Conservation (phyloP, 2,888 invertebrate species). For the Yponomeuta plumbellus region DNA sequence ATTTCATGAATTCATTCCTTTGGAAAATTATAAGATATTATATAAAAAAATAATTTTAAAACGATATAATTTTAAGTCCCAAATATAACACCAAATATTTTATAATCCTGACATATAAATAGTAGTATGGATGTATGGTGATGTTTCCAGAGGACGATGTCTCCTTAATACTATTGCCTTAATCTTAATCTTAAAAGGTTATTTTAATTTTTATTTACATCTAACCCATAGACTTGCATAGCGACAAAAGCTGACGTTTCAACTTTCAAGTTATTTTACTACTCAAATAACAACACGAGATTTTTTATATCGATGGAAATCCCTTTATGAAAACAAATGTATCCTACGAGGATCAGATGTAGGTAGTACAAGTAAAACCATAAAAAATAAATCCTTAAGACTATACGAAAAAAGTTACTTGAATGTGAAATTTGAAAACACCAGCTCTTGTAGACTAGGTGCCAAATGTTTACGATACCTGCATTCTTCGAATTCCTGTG, state of each 20-base stretch:
- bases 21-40: conserved; percentile 25
- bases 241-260: conserved; percentile 11
- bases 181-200: neutral
- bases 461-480: conserved; percentile 34
- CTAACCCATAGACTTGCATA: conserved; percentile 18
- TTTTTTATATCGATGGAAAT: too few relatives aligned
- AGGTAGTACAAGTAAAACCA: too few relatives aligned
- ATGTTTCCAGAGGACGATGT: conserved; percentile 5
- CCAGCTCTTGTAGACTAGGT: conserved; percentile 40
- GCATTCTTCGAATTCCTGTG: conserved; percentile 14
- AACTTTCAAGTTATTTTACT: neutral
- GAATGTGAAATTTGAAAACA: conserved; percentile 27
- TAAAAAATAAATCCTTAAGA: too few relatives aligned
- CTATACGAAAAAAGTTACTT: neutral
- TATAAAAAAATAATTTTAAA: conserved; percentile 26
- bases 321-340: too few relatives aligned
- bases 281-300: neutral
- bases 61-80: conserved; percentile 58
- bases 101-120: conserved; percentile 32
- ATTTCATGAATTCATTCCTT: conserved; percentile 25
- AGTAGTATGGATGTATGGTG: neutral
- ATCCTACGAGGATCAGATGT: too few relatives aligned
- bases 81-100: conserved; percentile 54
- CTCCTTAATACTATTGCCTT: neutral
- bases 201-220: conserved; percentile 25